These are phyloP conservation scores for Luperina nickerlii DNA, from an alignment of 2,888 invertebrate species.

Conservation along the genomic window DNA sequence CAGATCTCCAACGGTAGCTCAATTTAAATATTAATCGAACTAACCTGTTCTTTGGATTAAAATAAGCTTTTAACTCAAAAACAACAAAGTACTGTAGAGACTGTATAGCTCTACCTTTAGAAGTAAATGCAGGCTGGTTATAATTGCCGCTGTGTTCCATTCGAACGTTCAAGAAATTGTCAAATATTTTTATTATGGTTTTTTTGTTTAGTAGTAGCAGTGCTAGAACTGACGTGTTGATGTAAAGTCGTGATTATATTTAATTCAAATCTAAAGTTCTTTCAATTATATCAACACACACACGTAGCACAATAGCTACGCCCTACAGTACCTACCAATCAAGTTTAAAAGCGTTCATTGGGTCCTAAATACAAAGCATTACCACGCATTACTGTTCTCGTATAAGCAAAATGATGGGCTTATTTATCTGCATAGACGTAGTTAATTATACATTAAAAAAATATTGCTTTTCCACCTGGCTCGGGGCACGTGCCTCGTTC, in stretches of 20 bases:
- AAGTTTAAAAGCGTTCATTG: conserved; percentile 17
- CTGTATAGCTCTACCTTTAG: too few species aligned
- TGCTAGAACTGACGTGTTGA: too few species aligned
- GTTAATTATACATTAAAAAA: conserved; percentile 74
- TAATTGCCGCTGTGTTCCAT: too few species aligned
- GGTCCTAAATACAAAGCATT: conserved; percentile 19
- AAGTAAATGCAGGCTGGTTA: too few species aligned
- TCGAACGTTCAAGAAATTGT: too few species aligned
- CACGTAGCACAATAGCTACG: too few species aligned
- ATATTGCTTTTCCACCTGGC: conserved; percentile 78
- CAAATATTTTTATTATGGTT: too few species aligned
- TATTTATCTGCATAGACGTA: conserved; percentile 67
- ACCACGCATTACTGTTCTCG: conserved; percentile 13
- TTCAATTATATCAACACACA: too few species aligned
- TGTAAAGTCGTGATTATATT: too few species aligned
- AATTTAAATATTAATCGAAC: conserved; percentile 61
- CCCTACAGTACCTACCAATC: conserved; percentile 10
- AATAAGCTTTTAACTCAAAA: conserved; percentile 45
- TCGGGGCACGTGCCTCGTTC: conserved; percentile 82
- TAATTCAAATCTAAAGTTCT: too few species aligned
- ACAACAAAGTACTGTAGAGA: conserved; percentile 23
- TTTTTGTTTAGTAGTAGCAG: too few species aligned
- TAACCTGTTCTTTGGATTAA: conserved; percentile 63
- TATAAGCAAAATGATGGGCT: conserved; percentile 24
- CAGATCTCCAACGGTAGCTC: conserved; percentile 41